Percentiles rank a stretch among this genome's conserved stretches.
phyloP scores from a whole-genome alignment of 2,888 invertebrate genomes.

The Mamestra brassicae region DNA sequence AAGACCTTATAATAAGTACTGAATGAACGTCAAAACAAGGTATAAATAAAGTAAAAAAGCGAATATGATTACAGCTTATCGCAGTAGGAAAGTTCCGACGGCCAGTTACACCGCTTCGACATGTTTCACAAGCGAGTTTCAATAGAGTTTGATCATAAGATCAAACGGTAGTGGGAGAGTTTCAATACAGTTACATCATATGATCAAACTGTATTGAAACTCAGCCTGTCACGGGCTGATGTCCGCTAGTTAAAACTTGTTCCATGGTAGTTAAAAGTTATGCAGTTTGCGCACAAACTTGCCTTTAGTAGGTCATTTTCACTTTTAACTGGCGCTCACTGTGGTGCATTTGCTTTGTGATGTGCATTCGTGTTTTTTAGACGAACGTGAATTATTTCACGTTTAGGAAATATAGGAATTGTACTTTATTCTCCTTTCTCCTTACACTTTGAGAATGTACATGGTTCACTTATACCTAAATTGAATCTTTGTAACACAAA shows the following conservation, averaged over 20 bases:
- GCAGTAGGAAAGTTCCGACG: conserved; percentile 17
- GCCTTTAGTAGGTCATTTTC: neutral
- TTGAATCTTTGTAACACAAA: too few relatives aligned
- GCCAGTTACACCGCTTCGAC: conserved; percentile 9
- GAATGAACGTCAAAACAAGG: neutral
- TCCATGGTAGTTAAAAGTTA: conserved; percentile 25
- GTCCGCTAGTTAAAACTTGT: conserved; percentile 41
- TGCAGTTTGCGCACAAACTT: conserved; percentile 22
- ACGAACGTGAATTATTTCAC: neutral
- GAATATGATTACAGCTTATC: neutral
- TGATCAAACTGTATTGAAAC: conserved; percentile 15
- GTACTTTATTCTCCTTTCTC: neutral
- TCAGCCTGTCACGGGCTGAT: neutral
- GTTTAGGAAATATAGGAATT: neutral
- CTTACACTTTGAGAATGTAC: too few relatives aligned
- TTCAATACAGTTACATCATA: conserved; percentile 24
- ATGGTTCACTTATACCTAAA: too few relatives aligned
- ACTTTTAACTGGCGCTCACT: conserved; percentile 10
- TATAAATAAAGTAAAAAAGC: conserved; percentile 1
- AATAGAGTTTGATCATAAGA: conserved; percentile 11
- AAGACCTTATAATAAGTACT: neutral
- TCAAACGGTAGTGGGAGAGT: conserved; percentile 20
- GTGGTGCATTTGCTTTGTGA: neutral
- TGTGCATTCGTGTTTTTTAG: neutral
- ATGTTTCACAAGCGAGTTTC: conserved; percentile 24